A percentile compares a stretch with the other conserved stretches of the same genome.
These are phyloP conservation scores for Drosophila mercatorum DNA, from an alignment of 2,888 invertebrate species.

Conservation along the genomic window DNA sequence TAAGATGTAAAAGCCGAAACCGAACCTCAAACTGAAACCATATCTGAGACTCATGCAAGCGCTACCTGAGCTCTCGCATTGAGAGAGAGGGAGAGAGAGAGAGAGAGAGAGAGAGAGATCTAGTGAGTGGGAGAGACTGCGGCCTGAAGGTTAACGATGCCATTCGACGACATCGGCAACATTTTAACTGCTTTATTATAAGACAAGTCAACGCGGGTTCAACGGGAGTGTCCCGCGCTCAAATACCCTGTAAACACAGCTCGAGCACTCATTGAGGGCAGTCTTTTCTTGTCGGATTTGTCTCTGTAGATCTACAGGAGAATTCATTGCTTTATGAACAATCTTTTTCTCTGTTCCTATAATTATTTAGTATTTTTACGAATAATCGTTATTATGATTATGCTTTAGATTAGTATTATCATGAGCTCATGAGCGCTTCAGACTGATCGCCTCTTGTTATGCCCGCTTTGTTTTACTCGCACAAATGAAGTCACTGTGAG, in stretches of 20 bases:
- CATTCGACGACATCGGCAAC: constrained; percentile 50
- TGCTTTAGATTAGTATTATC: neutral
- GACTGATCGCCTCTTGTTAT: neutral
- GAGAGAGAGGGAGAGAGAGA: neutral
- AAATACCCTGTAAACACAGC: constrained; percentile 15
- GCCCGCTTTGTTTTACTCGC: neutral
- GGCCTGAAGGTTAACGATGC: constrained; percentile 48
- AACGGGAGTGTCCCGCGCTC: neutral
- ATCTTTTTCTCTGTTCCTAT: neutral
- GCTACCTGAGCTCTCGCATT: constrained; percentile 40
- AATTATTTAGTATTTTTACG: neutral
- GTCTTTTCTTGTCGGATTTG: neutral
- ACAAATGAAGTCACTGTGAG: neutral
- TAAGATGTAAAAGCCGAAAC: constrained; percentile 29
- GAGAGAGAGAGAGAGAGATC: neutral
- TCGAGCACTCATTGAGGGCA: too few relatives aligned
- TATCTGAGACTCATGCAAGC: constrained; percentile 4
- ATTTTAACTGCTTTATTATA: constrained; percentile 73
- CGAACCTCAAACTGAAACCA: constrained; percentile 25
- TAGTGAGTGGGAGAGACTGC: constrained; percentile 16
- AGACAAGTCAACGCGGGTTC: constrained; percentile 28
- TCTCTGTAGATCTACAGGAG: neutral
- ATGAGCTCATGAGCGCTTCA: neutral
- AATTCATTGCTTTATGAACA: neutral
- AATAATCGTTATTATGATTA: neutral